Evolutionary conservation across 2,113 vertebrate genomes (phyloP).

Genomic region (Emydocephalus ijimae): DNA sequence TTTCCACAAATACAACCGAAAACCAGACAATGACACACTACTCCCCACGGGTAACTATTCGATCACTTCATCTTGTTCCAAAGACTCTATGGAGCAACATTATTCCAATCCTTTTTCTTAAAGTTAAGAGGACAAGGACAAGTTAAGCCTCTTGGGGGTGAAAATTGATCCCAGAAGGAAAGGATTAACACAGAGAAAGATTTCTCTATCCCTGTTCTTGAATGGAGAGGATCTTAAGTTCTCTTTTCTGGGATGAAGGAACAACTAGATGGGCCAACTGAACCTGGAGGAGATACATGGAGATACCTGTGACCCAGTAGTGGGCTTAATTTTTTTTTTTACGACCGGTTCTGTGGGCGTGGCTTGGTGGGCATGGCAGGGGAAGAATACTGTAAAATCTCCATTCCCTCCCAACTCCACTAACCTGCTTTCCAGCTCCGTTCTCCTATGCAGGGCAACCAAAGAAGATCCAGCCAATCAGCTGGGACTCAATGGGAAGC

Average conservation of each 20-base stretch:
- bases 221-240: not conserved
- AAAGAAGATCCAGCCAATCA: too few relatives aligned
- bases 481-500: too few relatives aligned
- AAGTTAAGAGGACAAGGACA: not conserved
- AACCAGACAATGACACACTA: not conserved
- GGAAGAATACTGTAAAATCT: too few relatives aligned
- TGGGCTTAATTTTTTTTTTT: too few relatives aligned
- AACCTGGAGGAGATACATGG: too few relatives aligned
- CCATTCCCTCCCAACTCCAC: too few relatives aligned
- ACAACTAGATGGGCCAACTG: not conserved
- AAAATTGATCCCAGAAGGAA: not conserved
- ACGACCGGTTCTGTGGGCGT: too few relatives aligned
- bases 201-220: not conserved
- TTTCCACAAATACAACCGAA: not conserved
- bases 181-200: not conserved
- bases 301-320: not conserved
- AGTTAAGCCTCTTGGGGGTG: not conserved
- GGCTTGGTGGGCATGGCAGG: too few relatives aligned
- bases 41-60: not conserved
- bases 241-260: not conserved
- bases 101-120: not conserved
- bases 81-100: not conserved
- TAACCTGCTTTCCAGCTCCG: too few relatives aligned
- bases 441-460: too few relatives aligned
- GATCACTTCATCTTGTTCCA: not conserved